Percentiles rank a stretch among this genome's conserved stretches.
These are phyloP conservation scores for Corythornis vintsioides DNA, from an alignment of 2,113 vertebrate species.

Conservation along the genomic window DNA sequence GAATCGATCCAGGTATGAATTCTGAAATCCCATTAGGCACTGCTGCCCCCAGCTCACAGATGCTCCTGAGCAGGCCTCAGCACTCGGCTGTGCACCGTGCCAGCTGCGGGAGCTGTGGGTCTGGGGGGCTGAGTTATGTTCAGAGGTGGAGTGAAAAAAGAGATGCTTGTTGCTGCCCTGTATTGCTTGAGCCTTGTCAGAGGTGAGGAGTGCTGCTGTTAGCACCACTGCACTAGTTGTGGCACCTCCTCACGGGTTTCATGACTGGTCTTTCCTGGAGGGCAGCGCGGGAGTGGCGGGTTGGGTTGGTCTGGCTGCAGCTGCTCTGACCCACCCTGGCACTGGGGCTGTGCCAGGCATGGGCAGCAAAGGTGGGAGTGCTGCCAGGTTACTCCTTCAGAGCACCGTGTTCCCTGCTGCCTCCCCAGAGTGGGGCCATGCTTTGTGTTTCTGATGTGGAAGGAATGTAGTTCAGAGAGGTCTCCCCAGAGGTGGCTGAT, in stretches of 20 bases:
- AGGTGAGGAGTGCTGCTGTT: conserved; percentile 4
- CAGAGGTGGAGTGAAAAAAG: not conserved
- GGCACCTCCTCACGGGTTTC: not conserved
- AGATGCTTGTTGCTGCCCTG: not conserved
- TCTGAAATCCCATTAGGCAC: not conserved
- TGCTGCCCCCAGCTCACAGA: fast-evolving
- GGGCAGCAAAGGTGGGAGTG: not conserved
- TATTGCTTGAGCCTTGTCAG: not conserved
- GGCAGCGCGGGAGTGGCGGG: too few relatives aligned
- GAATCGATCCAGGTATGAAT: not conserved
- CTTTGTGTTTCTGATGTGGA: not conserved
- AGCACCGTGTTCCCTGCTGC: not conserved
- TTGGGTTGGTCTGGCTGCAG: too few relatives aligned
- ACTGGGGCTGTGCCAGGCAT: not conserved
- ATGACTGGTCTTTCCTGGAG: not conserved
- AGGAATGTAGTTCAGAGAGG: not conserved
- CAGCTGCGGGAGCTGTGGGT: not conserved
- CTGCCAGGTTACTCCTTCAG: not conserved
- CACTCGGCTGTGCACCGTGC: not conserved
- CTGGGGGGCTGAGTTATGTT: not conserved
- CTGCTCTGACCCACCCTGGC: too few relatives aligned
- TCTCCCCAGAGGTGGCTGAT: not conserved
- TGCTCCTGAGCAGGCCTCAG: not conserved
- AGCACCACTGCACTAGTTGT: not conserved
- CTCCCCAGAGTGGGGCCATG: not conserved